Evolutionary conservation across 2,888 invertebrate species (phyloP), one percentile per base, ranked within the genome.

Genomic region (Cylloceria caligata): DNA sequence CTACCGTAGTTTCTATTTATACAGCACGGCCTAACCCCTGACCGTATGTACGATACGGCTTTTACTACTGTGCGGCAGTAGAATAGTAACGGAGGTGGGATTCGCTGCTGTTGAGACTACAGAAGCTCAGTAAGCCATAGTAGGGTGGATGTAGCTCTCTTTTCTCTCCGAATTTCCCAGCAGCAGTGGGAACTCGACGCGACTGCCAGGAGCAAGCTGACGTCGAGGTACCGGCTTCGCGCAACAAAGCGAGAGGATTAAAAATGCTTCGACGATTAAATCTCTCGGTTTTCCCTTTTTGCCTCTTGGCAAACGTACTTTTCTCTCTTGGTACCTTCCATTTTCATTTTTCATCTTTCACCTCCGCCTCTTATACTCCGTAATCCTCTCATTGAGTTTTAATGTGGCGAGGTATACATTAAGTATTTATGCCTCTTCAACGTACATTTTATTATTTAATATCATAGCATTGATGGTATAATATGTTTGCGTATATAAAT

Each of bases 221-320:
- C 74, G 65, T 60, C 69, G 68, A 67, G 60, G 45, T 47, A 64
- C 42, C 73, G 19, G 24, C 74, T 72, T 49, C 65, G 68, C 52
- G 71, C 60, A 69, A 75, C 79, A 82, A 82, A 82, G 82, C 74
- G 69, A 75, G 52, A 65, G 79, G 75, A 79, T 82, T 75, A 79
- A 82, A 82, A 82, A 79, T 79, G 82, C 68, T 79, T 69, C 79
- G 71, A 65, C 74, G 79, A 82, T 82, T 82, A 79, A 81, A 77
- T 77, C 73, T 73, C 52, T 45, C 68, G 42, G 36, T 57, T 39
- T 80, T 36, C 36, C 49, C 64, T 52, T 64, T 60, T 55, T 75
- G 21, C 49, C 47, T 49, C 42, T 42, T 39, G 21, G 21, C 30
- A 42, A 45, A 60, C 71, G 36, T 27, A 55, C 47, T 42, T 62